phyloP scores from a whole-genome alignment of 2,113 vertebrate genomes.

The Epinephelus cyanopodus region DNA sequence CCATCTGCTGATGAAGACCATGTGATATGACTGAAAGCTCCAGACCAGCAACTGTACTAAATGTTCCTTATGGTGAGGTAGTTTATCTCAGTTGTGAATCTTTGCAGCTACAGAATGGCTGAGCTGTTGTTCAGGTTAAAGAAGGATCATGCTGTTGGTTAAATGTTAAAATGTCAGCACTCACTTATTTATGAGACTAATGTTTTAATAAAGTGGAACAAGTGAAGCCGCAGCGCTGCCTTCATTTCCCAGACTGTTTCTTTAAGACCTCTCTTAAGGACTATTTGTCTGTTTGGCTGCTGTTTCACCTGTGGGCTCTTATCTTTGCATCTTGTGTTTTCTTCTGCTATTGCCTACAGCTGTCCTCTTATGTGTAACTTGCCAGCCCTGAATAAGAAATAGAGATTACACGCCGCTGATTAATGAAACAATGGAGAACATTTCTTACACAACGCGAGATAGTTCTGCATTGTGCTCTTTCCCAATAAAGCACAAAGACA shows the following conservation, averaged over 20 bases:
- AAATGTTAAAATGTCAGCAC: conserved; percentile 1
- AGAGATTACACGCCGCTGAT: conserved; percentile 58
- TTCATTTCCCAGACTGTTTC: neutral
- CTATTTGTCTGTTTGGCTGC: conserved; percentile 17
- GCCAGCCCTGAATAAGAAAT: conserved; percentile 26
- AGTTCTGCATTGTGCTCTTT: conserved; percentile 54
- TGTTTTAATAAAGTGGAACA: conserved; percentile 1
- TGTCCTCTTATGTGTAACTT: conserved; percentile 52
- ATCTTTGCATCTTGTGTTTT: conserved; percentile 55
- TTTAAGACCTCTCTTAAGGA: neutral
- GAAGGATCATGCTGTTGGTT: neutral
- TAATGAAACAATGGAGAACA: conserved; percentile 62
- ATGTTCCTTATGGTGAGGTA: neutral
- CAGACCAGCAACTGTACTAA: neutral
- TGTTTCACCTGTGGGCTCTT: conserved; percentile 42
- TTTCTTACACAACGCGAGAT: conserved; percentile 43
- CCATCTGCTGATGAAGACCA: neutral
- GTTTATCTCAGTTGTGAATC: neutral
- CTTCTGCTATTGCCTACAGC: conserved; percentile 40
- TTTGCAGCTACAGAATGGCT: neutral
- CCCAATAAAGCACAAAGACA: conserved; percentile 52
- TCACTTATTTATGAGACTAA: conserved; percentile 4
- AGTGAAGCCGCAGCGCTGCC: neutral
- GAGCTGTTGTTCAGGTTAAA: neutral
- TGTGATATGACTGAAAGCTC: neutral